A percentile compares a stretch with the other conserved stretches of the same genome.
These are phyloP conservation scores for Rhinolophus sinicus DNA, from an alignment of 2,113 vertebrate genomes.

Conservation along the genomic window DNA sequence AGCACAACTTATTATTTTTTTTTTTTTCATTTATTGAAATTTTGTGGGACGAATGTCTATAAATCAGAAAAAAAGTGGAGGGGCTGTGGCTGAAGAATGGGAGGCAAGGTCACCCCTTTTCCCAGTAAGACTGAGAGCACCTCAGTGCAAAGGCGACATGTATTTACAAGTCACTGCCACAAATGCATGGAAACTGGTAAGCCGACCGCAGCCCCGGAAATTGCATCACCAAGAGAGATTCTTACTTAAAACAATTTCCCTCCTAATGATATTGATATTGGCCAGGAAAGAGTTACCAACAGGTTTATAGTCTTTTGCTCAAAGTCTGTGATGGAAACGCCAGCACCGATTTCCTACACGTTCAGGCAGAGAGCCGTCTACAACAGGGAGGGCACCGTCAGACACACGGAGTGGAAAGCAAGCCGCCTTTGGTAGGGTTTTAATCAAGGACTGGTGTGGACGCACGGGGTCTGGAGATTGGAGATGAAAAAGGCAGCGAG, in stretches of 20 bases:
- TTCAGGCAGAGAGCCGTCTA: background rate
- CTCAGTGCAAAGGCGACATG: background rate
- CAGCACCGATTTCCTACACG: background rate
- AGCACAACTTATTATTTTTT: background rate
- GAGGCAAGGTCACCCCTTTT: background rate
- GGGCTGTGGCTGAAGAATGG: background rate
- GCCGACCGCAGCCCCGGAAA: background rate
- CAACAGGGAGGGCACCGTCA: background rate
- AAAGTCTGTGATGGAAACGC: background rate
- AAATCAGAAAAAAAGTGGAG: background rate
- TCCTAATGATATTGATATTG: background rate
- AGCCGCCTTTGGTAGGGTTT: background rate
- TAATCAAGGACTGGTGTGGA: background rate
- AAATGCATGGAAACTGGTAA: background rate
- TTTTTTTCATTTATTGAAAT: background rate
- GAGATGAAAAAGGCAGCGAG: background rate
- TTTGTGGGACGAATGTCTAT: background rate
- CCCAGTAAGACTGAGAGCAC: background rate
- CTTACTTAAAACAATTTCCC: background rate
- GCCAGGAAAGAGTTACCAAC: background rate
- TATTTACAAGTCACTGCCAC: background rate
- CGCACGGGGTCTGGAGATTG: background rate
- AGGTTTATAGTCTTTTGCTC: background rate
- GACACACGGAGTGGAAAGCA: background rate
- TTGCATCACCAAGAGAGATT: background rate